These are phyloP conservation scores for Phortica magna DNA, from an alignment of 2,888 invertebrate genomes.

Conservation along the genomic window DNA sequence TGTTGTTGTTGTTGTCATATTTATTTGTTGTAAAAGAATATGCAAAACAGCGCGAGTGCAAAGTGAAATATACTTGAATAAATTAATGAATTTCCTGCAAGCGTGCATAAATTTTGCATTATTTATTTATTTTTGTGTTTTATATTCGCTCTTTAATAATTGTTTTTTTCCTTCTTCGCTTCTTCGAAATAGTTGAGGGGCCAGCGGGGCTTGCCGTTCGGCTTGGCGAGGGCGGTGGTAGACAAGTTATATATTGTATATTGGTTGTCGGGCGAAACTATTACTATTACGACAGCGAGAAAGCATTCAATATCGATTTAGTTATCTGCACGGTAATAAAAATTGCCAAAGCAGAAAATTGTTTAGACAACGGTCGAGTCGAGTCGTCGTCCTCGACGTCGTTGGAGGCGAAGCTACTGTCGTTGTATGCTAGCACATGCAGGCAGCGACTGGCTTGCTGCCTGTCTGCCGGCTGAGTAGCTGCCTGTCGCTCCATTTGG, in stretches of 20 bases:
- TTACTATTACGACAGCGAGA: neutral
- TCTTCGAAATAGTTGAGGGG: no score
- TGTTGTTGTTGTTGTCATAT: neutral
- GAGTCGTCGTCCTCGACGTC: neutral
- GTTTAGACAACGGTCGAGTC: slow-evolving; percentile 36
- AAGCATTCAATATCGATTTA: slow-evolving; percentile 32
- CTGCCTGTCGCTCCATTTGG: neutral
- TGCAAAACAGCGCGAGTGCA: no score
- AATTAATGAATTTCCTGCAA: no score
- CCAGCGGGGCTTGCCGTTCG: no score
- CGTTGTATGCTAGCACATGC: neutral
- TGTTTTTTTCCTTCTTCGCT: no score
- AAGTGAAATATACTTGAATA: no score
- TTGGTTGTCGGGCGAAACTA: neutral
- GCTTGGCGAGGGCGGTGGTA: neutral
- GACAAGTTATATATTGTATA: neutral
- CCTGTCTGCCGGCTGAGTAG: neutral
- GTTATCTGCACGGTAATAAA: slow-evolving; percentile 51
- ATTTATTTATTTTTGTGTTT: no score
- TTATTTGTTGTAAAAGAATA: neutral
- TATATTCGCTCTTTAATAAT: no score
- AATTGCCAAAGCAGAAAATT: slow-evolving; percentile 60
- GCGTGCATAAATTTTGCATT: no score
- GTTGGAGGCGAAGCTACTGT: neutral
- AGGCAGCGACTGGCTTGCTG: neutral